Evolutionary conservation across 2,113 vertebrate species (phyloP).

Genomic region (Larimichthys crocea): DNA sequence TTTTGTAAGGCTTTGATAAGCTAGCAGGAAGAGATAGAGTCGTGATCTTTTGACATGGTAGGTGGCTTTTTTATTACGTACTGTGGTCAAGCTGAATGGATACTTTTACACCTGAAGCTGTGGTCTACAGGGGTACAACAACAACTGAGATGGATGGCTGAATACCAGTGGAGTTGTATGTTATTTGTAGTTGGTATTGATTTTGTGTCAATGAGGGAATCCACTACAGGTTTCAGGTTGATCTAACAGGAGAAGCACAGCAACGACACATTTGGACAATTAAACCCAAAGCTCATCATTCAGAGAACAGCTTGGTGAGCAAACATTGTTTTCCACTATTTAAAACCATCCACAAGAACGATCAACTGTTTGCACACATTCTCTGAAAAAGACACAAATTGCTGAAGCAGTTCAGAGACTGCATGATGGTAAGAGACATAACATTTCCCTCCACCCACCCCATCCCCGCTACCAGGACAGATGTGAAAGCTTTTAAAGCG

Average conservation of each 20-base stretch:
- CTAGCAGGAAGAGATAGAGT: neutral
- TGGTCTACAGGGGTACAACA: no score
- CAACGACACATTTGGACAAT: neutral
- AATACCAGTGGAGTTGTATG: no score
- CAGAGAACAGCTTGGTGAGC: neutral
- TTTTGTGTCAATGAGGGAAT: neutral
- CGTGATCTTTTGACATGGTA: neutral
- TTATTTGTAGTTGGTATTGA: no score
- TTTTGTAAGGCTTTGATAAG: no score
- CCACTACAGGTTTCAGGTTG: neutral
- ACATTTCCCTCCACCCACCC: conserved; percentile 12
- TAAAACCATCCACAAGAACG: neutral
- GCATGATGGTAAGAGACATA: conserved; percentile 27
- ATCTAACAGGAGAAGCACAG: neutral
- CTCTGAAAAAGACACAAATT: conserved; percentile 31
- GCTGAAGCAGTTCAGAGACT: conserved; percentile 36
- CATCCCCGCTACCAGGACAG: conserved; percentile 41
- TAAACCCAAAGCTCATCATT: neutral
- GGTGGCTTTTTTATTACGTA: no score
- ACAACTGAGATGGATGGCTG: no score
- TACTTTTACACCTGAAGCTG: no score
- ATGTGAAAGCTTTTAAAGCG: conserved; percentile 77
- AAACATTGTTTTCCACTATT: conserved; percentile 20
- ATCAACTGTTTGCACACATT: conserved; percentile 35
- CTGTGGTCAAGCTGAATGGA: no score